Percentiles rank a stretch among this genome's conserved stretches.
These are phyloP conservation scores for Atrina japonica DNA, from an alignment of 2,888 invertebrate species.

Conservation along the genomic window DNA sequence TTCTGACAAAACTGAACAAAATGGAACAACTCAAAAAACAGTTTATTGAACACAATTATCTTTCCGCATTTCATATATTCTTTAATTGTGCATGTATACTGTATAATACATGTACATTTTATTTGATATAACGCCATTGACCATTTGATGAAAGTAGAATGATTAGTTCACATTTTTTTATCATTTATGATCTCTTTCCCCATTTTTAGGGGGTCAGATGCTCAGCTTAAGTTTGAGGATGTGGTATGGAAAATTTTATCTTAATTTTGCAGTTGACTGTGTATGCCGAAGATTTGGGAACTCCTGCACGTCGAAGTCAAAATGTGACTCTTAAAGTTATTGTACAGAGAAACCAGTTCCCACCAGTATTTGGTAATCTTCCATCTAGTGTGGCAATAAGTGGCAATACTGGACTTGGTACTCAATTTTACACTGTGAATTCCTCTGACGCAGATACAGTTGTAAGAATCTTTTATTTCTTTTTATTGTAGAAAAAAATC, in stretches of 20 bases:
- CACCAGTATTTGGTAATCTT: slow-evolving; percentile 55
- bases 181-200: too few relatives aligned
- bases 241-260: too few relatives aligned
- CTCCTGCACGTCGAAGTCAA: slow-evolving; percentile 46
- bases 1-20: too few relatives aligned
- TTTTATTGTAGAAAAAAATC: too few relatives aligned
- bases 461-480: slow-evolving; percentile 38
- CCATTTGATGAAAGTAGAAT: too few relatives aligned
- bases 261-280: slow-evolving; percentile 47
- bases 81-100: neutral
- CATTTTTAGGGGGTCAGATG: too few relatives aligned
- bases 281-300: slow-evolving; percentile 54
- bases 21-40: too few relatives aligned
- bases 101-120: too few relatives aligned
- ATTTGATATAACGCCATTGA: too few relatives aligned
- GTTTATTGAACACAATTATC: neutral
- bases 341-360: slow-evolving; percentile 63
- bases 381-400: slow-evolving; percentile 51
- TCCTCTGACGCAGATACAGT: slow-evolving; percentile 55
- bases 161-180: too few relatives aligned
- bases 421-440: slow-evolving; percentile 52
- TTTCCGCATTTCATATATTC: neutral
- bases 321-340: slow-evolving; percentile 57
- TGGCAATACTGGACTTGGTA: slow-evolving; percentile 44
- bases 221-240: too few relatives aligned